Conservation (phyloP, 2,113 vertebrate species). For the Corvus hawaiiensis region DNA sequence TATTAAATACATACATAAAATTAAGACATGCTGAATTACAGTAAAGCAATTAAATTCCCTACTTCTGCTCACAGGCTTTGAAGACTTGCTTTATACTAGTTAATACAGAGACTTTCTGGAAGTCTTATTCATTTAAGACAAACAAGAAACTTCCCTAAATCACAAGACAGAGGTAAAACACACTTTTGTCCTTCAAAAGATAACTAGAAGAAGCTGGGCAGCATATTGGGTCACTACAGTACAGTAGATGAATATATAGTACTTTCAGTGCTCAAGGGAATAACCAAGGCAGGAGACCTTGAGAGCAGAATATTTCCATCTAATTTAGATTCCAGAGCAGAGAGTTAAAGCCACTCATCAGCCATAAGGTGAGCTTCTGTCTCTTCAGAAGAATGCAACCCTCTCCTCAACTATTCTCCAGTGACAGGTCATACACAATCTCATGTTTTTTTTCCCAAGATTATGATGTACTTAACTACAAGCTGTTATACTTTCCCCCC, state of each 20-base stretch:
- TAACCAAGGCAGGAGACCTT: not conserved
- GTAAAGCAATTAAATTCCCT: not conserved
- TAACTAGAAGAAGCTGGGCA: not conserved
- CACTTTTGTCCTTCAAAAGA: not conserved
- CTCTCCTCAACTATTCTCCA: not conserved
- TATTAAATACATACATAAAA: not conserved
- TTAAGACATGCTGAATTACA: not conserved
- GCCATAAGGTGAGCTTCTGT: not conserved
- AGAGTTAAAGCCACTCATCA: not conserved
- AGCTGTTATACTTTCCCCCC: not conserved
- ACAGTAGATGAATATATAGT: not conserved
- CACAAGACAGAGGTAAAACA: not conserved
- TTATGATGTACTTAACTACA: not conserved
- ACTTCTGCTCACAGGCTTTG: not conserved
- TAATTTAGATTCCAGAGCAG: not conserved
- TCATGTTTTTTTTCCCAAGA: not conserved
- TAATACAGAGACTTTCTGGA: not conserved
- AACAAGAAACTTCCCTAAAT: not conserved
- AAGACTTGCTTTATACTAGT: not conserved
- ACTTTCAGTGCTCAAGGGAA: not conserved
- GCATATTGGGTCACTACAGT: not conserved
- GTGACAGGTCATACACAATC: not conserved
- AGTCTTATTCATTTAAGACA: not conserved
- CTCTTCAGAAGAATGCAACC: not conserved
- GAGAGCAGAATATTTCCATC: not conserved